Conservation (phyloP, 2,113 vertebrate species). For the Varanus komodoensis region DNA sequence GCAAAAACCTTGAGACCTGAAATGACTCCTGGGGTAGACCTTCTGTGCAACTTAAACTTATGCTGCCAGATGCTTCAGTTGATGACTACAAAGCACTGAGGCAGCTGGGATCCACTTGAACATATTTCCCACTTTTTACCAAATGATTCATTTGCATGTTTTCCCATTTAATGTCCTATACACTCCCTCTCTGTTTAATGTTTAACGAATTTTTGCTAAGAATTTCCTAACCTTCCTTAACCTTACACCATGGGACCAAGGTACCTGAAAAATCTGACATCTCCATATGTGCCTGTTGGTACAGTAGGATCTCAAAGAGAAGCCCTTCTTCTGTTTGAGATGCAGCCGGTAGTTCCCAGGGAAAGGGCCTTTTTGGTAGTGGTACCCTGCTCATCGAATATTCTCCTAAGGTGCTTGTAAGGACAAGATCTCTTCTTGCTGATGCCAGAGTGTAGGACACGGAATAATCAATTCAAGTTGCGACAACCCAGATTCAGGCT, state of each 20-base stretch:
- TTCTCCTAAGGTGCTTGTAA: no score
- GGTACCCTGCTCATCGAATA: no score
- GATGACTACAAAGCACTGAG: neutral
- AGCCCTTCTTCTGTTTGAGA: neutral
- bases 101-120: neutral
- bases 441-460: no score
- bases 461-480: no score
- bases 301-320: no score
- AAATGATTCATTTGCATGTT: neutral
- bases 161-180: neutral
- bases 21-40: neutral
- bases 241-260: neutral
- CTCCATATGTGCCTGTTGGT: no score
- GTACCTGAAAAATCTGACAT: neutral
- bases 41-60: neutral
- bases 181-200: neutral
- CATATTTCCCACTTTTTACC: neutral
- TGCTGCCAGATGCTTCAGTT: neutral
- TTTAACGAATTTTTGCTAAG: neutral
- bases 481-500: no score
- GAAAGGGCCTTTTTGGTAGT: neutral
- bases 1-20: neutral
- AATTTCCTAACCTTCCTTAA: neutral
- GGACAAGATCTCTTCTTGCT: no score
- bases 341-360: neutral